Base-by-base conservation (phyloP, 2,113 vertebrate species). In the Phalacrocorax brasilianus region DNA sequence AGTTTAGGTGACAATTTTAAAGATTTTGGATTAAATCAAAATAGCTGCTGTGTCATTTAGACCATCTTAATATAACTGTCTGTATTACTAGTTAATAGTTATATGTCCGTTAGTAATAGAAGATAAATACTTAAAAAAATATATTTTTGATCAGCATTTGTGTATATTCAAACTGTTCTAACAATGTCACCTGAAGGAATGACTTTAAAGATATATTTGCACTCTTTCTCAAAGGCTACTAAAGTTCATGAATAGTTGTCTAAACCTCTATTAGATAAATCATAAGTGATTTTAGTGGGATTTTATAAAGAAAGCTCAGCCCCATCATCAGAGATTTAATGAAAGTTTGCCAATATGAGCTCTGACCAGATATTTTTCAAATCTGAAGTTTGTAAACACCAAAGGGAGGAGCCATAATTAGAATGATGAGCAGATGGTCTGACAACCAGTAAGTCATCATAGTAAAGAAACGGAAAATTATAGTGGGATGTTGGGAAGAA, bases 71-170 rank as follows among this genome's bases (percentile, higher is more conserved):
- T 61, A 40, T 7, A 84, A 9, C 15, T 55, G 8, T 38, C 2
- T 50, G 5, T 49, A 26, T n/a, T 67, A 72, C 10, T 71, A 45
- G 63, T 88, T 47, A 72, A 53, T 53, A 66, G 13, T 7, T 62
- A 15, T 2, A 1, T 42, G 45, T 85, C 9, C 14, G 44, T 74
- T 23, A 63, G 4, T 24, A 76, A 50, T 10, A 50, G 14, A 80
- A 89, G 16, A 55, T 8, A 75, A 40, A 45, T 38, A 44, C 42
- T 56, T 56, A 6, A 2, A 4, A 33, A 75, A 33, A 21, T 30
- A 14, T 0, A 0, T 33, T 68, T 83, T 49, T 40, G 2, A 42
- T 18, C 14, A 72, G 0, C 3, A 62, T 71, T 67, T 68, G 2
- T n/a, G 6, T 27, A 2, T 42, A 32, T n/a, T 67, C 18, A 65